Conservation (phyloP, 1,140 invertebrate species). For the Pectinophora gossypiella region DNA sequence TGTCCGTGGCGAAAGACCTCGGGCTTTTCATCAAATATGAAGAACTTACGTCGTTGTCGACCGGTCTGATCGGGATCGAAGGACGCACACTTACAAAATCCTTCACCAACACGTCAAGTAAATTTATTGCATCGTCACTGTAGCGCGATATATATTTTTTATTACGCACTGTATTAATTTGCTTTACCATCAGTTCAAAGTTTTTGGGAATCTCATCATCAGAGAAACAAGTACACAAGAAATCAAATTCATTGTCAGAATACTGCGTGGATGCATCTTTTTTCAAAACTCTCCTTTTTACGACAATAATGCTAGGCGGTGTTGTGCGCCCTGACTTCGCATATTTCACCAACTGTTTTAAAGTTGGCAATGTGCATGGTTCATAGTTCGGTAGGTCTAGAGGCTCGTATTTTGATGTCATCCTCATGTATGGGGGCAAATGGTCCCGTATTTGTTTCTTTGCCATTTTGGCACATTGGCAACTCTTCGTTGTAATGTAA, state of each 20-base stretch:
- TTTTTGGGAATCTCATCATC: slow-evolving; percentile 35
- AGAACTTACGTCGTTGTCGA: slow-evolving; percentile 16
- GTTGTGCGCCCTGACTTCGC: slow-evolving; percentile 17
- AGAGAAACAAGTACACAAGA: slow-evolving; percentile 48
- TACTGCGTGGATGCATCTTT: slow-evolving; percentile 42
- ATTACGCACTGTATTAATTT: no score
- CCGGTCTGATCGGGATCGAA: slow-evolving; percentile 21
- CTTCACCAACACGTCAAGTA: no score
- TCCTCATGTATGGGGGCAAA: slow-evolving; percentile 57
- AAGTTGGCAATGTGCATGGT: slow-evolving; percentile 31
- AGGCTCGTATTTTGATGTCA: slow-evolving; percentile 38
- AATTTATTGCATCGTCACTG: no score
- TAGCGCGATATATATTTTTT: no score
- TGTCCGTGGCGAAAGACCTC: slow-evolving; percentile 13
- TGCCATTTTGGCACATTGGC: slow-evolving; percentile 38
- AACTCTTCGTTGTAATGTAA: slow-evolving; percentile 37
- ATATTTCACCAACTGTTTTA: slow-evolving; percentile 42
- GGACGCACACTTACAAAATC: no score
- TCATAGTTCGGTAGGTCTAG: slow-evolving; percentile 47
- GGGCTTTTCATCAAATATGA: slow-evolving; percentile 19
- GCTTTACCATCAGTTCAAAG: slow-evolving; percentile 5
- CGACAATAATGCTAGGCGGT: slow-evolving; percentile 10
- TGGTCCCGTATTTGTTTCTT: slow-evolving; percentile 53
- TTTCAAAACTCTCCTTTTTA: slow-evolving; percentile 29
- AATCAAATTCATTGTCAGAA: slow-evolving; percentile 44